Base-by-base conservation (phyloP, 2,888 invertebrate species). In the Cheilosia pagana region DNA sequence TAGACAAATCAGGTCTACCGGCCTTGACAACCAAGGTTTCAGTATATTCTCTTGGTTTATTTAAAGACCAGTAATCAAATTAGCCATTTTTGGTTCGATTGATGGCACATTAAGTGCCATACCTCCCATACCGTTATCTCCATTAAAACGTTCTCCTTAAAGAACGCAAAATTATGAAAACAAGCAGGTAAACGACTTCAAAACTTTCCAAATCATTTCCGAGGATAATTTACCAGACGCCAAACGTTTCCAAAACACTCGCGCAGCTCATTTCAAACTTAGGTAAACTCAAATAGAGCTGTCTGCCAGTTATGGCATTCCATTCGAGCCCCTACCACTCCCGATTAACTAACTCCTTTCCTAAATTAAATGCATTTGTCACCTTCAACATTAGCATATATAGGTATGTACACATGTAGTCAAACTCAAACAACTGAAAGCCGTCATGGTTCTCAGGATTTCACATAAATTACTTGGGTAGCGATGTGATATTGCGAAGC, bases 311-410 rank as follows among this genome's bases (percentile, higher is more conserved):
- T 53, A 52, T 21, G 10, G 3, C 28, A 28, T 50, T 50, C 12
- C 35, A 12, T 50, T 21, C 7, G 12, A 45, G 41, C 23, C 25
- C 4, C 53, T 39, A 21, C 25, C 31, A 43, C 12, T 8, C 28
- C 8, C 12, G 35, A 63, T 31, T 63, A 45, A 63, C 16, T 41
- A 50, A 48, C 21, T 28, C 25, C 57, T 21, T 50, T 23, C 63
- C 10, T 25, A 74, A 59, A 57, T 75, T 50, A 67, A 75, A 67
- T 52, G 59, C 67, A 75, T 75, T 65, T 75, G 75, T 57, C 57
- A 28, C 55, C 55, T 25, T 21, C 31, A 52, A n/a, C 28, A 43
- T 43, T 16, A 43, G 45, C 16, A 45, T n/a, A n/a, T n/a, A n/a
- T n/a, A n/a, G n/a, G n/a, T n/a, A n/a, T 35, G 10, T 12, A 50